phyloP scores from a whole-genome alignment of 2,797 vertebrate species.

The Clarias pachynema region DNA sequence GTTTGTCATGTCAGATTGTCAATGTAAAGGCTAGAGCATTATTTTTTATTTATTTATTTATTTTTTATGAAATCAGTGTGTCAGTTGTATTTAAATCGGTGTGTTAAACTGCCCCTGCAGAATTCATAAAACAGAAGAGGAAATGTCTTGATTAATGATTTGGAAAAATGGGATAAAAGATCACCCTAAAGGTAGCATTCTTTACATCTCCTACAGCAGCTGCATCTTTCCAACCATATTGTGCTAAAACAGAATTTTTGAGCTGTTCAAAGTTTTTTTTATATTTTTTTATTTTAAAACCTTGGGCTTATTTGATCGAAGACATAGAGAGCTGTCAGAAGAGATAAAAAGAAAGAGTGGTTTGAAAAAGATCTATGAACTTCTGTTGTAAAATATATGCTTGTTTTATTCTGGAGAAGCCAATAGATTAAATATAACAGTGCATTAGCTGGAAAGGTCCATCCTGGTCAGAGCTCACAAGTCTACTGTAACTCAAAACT shows the following conservation, averaged over 20 bases:
- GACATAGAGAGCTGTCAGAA: background rate
- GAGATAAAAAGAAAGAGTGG: background rate
- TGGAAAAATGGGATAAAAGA: background rate
- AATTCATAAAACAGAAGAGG: background rate
- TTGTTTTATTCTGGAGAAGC: slow-evolving; percentile 50
- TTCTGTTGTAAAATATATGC: slow-evolving; percentile 4
- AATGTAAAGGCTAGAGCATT: background rate
- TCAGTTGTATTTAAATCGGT: background rate
- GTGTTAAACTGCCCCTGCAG: background rate
- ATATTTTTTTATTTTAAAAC: background rate
- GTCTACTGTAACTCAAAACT: background rate
- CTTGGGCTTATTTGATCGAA: background rate
- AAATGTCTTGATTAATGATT: slow-evolving; percentile 29
- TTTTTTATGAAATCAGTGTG: background rate
- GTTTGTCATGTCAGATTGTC: background rate
- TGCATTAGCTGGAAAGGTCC: background rate
- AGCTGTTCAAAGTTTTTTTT: background rate
- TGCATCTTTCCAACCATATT: background rate
- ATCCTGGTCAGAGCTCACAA: background rate
- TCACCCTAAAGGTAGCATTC: background rate
- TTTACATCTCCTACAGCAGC: slow-evolving; percentile 1
- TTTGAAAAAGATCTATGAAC: slow-evolving; percentile 31
- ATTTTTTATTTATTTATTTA: no score
- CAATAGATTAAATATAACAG: background rate
- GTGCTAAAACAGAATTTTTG: background rate